A percentile compares a stretch with the other conserved stretches of the same genome.
phyloP scores from a whole-genome alignment of 2,888 invertebrate species.

The Neoscelio sp. region DNA sequence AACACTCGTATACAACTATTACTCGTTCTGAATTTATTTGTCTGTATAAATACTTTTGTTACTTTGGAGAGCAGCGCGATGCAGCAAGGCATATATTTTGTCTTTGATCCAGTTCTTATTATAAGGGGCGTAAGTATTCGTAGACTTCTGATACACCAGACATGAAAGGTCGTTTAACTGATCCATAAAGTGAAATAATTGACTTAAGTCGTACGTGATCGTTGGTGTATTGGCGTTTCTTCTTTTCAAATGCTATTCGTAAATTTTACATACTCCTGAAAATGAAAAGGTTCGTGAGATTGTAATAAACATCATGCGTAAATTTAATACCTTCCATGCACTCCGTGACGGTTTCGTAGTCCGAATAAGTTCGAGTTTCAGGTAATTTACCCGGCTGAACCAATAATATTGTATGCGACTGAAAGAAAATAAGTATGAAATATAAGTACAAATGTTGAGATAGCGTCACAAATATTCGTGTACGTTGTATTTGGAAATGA shows the following conservation, averaged over 20 bases:
- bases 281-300: no score
- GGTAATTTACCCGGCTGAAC: conserved; percentile 97
- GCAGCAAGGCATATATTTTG: conserved; percentile 96
- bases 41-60: not conserved
- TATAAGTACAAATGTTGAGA: not conserved
- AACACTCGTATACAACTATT: no score
- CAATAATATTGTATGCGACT: conserved; percentile 98
- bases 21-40: no score
- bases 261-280: conserved; percentile 97
- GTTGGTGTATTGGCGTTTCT: conserved; percentile 97
- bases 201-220: conserved; percentile 99
- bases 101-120: conserved; percentile 99
- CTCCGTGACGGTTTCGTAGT: conserved; percentile 99
- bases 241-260: conserved; percentile 98
- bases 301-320: no score
- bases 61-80: conserved; percentile 89
- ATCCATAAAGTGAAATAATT: conserved; percentile 99
- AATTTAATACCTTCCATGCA: conserved; percentile 99
- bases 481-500: no score
- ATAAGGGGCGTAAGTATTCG: conserved; percentile 98
- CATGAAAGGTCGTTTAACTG: conserved; percentile 97
- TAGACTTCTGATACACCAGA: conserved; percentile 97
- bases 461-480: no score
- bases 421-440: conserved; percentile 76
- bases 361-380: conserved; percentile 98